Conservation (phyloP, 2,888 invertebrate genomes). For the Pachycephus smyrnensis region DNA sequence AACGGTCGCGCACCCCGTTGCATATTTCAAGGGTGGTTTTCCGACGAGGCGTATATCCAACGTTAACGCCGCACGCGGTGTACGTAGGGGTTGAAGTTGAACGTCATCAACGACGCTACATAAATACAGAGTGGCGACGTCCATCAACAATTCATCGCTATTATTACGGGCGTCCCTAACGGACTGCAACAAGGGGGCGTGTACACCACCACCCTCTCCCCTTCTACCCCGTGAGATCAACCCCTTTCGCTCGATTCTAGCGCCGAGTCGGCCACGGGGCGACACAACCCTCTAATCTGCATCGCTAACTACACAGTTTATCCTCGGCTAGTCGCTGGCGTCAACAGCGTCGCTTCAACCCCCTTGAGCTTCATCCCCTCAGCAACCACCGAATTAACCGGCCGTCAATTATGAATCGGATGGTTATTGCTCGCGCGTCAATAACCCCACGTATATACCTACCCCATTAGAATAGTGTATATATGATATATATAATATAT, state of each 20-base stretch:
- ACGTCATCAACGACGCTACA: constrained; percentile 34
- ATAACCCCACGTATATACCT: no score
- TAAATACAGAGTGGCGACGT: constrained; percentile 54
- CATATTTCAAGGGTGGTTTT: constrained; percentile 22
- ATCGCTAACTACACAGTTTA: constrained; percentile 53
- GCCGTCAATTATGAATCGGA: constrained; percentile 14
- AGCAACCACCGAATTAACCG: constrained; percentile 15
- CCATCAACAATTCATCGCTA: constrained; percentile 58
- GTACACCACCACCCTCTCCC: neutral
- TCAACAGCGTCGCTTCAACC: constrained; percentile 17
- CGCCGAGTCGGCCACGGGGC: no score
- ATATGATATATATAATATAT: no score
- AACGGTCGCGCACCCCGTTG: neutral
- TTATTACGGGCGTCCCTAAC: constrained; percentile 49
- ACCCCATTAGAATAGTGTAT: no score
- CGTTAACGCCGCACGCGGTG: no score
- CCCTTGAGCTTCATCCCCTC: constrained; percentile 2
- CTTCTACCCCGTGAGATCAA: no score
- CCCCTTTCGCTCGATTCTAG: no score
- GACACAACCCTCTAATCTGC: constrained; percentile 50
- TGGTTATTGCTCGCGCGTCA: constrained; percentile 10
- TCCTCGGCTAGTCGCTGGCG: constrained; percentile 22
- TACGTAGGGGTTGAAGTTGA: no score
- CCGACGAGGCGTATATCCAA: neutral
- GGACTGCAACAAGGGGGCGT: constrained; percentile 24